Evolutionary conservation across 2,797 vertebrate species (phyloP).

Genomic region (Naso thynnoides): DNA sequence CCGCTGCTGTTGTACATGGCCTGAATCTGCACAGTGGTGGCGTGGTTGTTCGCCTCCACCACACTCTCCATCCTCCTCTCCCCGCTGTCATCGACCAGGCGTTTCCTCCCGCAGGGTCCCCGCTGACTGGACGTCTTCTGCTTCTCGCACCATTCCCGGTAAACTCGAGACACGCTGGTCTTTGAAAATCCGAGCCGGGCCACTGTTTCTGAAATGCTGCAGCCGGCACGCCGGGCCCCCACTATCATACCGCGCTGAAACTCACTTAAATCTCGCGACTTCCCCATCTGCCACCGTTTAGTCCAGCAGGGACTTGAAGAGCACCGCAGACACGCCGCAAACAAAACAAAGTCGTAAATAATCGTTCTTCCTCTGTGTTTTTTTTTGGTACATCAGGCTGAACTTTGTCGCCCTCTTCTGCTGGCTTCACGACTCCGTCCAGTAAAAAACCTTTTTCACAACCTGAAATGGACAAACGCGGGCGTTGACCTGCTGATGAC

Average conservation of each 20-base stretch:
- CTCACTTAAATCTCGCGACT: slow-evolving; percentile 54
- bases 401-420: slow-evolving; percentile 16
- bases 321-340: not conserved
- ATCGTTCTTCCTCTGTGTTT: slow-evolving; percentile 24
- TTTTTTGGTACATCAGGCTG: not conserved
- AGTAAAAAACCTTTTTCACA: not conserved
- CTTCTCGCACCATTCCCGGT: slow-evolving; percentile 57
- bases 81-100: slow-evolving; percentile 43
- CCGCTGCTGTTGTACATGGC: slow-evolving; percentile 54
- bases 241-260: slow-evolving; percentile 61
- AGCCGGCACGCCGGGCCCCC: slow-evolving; percentile 39
- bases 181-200: slow-evolving; percentile 46
- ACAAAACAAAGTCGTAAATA: slow-evolving; percentile 16
- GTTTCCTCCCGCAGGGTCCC: slow-evolving; percentile 45
- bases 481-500: too few relatives aligned
- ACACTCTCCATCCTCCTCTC: slow-evolving; percentile 47
- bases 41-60: slow-evolving; percentile 56
- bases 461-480: too few relatives aligned
- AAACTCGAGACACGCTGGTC: slow-evolving; percentile 53
- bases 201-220: slow-evolving; percentile 54
- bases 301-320: rapidly evolving
- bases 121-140: slow-evolving; percentile 58
- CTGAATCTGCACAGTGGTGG: slow-evolving; percentile 49
- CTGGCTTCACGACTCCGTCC: not conserved
- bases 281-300: slow-evolving; percentile 37